Conservation (phyloP, 1,140 invertebrate species). For the Aricia agestis region DNA sequence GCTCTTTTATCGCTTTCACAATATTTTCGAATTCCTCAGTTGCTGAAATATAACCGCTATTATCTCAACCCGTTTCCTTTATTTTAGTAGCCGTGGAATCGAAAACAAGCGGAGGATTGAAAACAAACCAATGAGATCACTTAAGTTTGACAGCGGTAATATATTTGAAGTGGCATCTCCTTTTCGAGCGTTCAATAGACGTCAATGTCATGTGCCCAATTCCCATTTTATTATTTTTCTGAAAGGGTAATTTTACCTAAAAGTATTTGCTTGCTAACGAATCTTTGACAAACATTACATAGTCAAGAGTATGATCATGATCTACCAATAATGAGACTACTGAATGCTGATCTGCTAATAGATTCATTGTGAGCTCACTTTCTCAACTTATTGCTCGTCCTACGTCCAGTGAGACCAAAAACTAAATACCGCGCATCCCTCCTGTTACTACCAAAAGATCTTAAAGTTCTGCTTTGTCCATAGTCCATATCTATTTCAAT, state of each 20-base stretch:
- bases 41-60: constrained; percentile 14
- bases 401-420: too few relatives aligned
- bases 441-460: too few relatives aligned
- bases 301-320: too few relatives aligned
- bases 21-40: constrained; percentile 7
- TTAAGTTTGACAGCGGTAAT: constrained; percentile 30
- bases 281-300: too few relatives aligned
- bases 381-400: too few relatives aligned
- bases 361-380: too few relatives aligned
- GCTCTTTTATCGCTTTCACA: constrained; percentile 13
- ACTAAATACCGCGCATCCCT: too few relatives aligned
- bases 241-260: too few relatives aligned
- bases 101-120: constrained; percentile 5
- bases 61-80: constrained; percentile 13
- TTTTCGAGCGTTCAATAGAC: constrained; percentile 40
- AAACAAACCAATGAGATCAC: constrained; percentile 20
- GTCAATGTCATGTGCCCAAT: constrained; percentile 34
- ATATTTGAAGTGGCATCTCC: constrained; percentile 49
- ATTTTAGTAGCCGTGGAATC: constrained; percentile 6
- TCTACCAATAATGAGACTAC: too few relatives aligned
- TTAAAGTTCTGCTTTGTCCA: too few relatives aligned
- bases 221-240: neutral
- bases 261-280: too few relatives aligned
- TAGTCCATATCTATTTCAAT: neutral
- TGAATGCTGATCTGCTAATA: too few relatives aligned